Evolutionary conservation across 1,140 invertebrate genomes (phyloP).

Genomic region (Drosophila malerkotliana): DNA sequence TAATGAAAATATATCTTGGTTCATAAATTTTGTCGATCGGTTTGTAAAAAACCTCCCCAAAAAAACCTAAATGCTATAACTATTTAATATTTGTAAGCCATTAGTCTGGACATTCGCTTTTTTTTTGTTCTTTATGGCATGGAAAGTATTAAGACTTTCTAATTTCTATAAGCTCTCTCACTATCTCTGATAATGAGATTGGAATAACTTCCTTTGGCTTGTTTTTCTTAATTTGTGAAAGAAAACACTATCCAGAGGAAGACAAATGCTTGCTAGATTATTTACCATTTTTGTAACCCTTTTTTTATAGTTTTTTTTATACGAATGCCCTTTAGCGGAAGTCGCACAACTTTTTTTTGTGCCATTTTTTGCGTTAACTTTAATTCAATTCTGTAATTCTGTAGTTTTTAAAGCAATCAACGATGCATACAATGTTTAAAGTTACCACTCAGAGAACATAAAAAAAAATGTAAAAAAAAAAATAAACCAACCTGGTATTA

Average conservation of each 20-base stretch:
- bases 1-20: background rate
- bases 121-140: constrained; percentile 10
- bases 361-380: constrained; percentile 8
- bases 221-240: constrained; percentile 65
- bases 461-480: background rate
- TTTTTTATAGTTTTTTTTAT: constrained; percentile 8
- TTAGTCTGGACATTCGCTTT: constrained; percentile 12
- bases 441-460: constrained; percentile 12
- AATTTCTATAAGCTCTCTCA: background rate
- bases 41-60: constrained; percentile 12
- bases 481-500: background rate
- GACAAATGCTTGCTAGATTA: constrained; percentile 20
- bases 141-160: background rate
- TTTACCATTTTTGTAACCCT: constrained; percentile 18
- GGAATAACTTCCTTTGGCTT: constrained; percentile 62
- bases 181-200: constrained; percentile 42
- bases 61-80: constrained; percentile 4
- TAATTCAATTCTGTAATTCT: constrained; percentile 65
- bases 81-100: constrained; percentile 28
- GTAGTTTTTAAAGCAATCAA: constrained; percentile 51
- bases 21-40: background rate
- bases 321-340: constrained; percentile 39
- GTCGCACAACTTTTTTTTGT: constrained; percentile 44
- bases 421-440: constrained; percentile 58
- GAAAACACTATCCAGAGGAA: constrained; percentile 11